phyloP scores from a whole-genome alignment of 2,888 invertebrate genomes.

The Altica lythri region DNA sequence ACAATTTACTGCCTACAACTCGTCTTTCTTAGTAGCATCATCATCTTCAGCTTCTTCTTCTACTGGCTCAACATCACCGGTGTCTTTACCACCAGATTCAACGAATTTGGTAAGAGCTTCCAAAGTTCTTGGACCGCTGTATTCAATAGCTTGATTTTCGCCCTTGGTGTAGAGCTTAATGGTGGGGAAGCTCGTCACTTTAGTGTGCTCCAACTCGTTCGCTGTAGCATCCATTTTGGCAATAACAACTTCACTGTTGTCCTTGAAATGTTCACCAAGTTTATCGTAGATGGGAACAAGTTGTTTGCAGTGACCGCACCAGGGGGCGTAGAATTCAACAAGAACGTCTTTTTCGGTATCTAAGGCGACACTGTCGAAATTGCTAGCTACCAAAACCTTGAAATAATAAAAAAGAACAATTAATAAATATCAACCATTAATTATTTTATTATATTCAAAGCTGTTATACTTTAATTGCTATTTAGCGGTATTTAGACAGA shows the following conservation, averaged over 20 bases:
- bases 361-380: conserved; percentile 92
- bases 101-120: conserved; percentile 93
- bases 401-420: background rate
- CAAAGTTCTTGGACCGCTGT: conserved; percentile 93
- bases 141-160: conserved; percentile 87
- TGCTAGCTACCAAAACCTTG: conserved; percentile 84
- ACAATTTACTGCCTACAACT: conserved; percentile 67
- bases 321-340: conserved; percentile 99
- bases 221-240: conserved; percentile 99
- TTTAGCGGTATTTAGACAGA: no score
- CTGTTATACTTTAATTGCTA: no score
- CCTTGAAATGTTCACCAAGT: conserved; percentile 81
- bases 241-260: conserved; percentile 80
- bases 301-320: conserved; percentile 99
- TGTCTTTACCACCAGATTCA: conserved; percentile 85
- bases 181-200: conserved; percentile 93
- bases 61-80: conserved; percentile 69
- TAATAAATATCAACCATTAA: background rate
- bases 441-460: background rate
- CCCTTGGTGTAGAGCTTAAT: conserved; percentile 93
- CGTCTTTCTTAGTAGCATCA: conserved; percentile 74
- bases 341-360: conserved; percentile 89
- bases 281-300: conserved; percentile 96
- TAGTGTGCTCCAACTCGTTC: conserved; percentile 96
- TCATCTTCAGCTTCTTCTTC: conserved; percentile 70